Evolutionary conservation across 1,140 invertebrate species (phyloP).

Genomic region (Zeugodacus cucurbitae): DNA sequence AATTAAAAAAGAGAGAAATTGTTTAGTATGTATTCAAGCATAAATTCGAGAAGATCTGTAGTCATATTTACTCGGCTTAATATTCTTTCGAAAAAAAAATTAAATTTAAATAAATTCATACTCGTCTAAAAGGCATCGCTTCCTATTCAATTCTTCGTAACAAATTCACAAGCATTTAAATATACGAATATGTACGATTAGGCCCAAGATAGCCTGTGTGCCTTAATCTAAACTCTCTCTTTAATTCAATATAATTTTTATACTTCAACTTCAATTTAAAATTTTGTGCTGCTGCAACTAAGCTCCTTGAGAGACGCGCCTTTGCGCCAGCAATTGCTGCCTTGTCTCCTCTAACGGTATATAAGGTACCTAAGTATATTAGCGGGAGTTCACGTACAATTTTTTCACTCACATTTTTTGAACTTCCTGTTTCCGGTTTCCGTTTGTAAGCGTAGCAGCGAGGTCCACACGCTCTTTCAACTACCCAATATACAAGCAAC

Average conservation of each 20-base stretch:
- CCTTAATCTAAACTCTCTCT: not conserved
- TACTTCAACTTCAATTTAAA: not conserved
- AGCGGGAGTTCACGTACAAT: not conserved
- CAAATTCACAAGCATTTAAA: no score
- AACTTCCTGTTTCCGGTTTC: constrained; percentile 35
- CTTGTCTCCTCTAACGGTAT: not conserved
- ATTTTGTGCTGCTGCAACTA: not conserved
- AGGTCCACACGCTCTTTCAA: not conserved
- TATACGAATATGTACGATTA: no score
- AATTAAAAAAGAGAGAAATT: no score
- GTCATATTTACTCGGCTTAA: no score
- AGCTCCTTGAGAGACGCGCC: not conserved
- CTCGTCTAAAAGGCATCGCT: no score
- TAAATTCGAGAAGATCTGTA: no score
- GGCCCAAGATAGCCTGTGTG: not conserved
- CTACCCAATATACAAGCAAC: not conserved
- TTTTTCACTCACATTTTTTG: not conserved
- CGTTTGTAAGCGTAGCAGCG: not conserved
- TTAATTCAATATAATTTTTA: not conserved
- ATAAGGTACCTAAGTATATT: not conserved
- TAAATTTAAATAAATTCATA: no score
- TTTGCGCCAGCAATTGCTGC: not conserved
- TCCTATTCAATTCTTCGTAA: no score
- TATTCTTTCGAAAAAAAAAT: no score
- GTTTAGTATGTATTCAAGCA: no score